Evolutionary conservation across 2,113 vertebrate genomes (phyloP), one percentile per base, ranked within the genome.

Genomic region (Arothron firmamentum): DNA sequence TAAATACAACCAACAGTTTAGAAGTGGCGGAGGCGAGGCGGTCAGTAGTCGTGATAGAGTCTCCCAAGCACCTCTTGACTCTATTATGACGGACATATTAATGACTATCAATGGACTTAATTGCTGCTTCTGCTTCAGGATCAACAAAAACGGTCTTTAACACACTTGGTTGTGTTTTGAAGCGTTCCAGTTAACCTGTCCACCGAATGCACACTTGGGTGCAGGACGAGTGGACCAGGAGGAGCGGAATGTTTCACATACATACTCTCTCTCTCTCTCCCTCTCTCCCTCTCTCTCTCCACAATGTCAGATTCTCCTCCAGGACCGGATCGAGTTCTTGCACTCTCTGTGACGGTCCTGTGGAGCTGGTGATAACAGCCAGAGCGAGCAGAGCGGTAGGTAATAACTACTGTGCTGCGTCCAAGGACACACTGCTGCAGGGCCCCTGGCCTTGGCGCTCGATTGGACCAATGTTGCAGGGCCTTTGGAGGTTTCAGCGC

Each of bases 391-490:
- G 62, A 69, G 69, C 64, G 57, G 68, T 55, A 31, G 62, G 74
- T 80, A 83, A 83, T 80, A 70, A 79, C 80, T 63, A 70, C 63
- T 19, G 57, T 23, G 62, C 34, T 71, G 69, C 52, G 20, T 81
- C 85, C 82, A 87, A 85, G 84, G 84, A 79, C 84, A 38, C 62
- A 62, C 31, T 2, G 43, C 61, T 73, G 67, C 75, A 74, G 45
- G 48, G 75, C 69, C 67, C 15, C 49, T 54, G 64, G 63, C 61
- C 77, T 80, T 68, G 63, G 70, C 52, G 72, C 59, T 70, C 48
- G 41, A 61, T 57, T 52, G 43, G 77, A 68, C 74, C 45, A 7
- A 6, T 77, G 70, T 66, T 60, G 65, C 65, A 41, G 65, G 68
- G 65, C 75, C 74, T n/a, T 59, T 55, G 69, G 65, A 71, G 77